Evolutionary conservation across 2,797 vertebrate species (phyloP).

Genomic region (Lacerta bilineata): DNA sequence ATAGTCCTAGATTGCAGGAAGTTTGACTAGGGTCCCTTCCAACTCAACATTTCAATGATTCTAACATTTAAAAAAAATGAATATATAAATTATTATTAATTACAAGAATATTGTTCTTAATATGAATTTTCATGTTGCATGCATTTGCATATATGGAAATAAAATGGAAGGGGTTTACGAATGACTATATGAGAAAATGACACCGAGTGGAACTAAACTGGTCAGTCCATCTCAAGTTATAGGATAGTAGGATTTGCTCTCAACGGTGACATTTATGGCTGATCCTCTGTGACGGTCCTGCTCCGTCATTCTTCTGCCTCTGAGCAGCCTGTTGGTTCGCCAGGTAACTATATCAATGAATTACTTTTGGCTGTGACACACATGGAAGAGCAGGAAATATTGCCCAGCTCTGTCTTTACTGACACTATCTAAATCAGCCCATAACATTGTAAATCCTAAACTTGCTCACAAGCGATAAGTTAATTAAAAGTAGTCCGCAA

Average conservation of each 20-base stretch:
- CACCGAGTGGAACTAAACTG: background rate
- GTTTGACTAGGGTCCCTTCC: too few relatives aligned
- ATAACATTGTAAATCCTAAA: slow-evolving; percentile 17
- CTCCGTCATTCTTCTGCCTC: background rate
- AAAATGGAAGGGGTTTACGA: background rate
- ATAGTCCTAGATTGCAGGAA: too few relatives aligned
- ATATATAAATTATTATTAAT: too few relatives aligned
- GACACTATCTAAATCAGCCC: background rate
- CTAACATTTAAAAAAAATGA: too few relatives aligned
- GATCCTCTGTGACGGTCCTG: background rate
- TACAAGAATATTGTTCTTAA: too few relatives aligned
- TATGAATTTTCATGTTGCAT: too few relatives aligned
- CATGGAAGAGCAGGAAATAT: background rate
- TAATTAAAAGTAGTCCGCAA: slow-evolving; percentile 32
- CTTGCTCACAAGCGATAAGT: background rate
- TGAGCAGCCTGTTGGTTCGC: background rate
- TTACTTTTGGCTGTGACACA: background rate
- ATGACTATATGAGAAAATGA: background rate
- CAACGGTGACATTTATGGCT: background rate
- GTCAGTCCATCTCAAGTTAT: background rate
- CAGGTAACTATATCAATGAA: background rate
- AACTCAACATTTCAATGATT: too few relatives aligned
- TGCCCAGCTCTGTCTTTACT: slow-evolving; percentile 5
- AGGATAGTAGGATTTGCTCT: background rate
- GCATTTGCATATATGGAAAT: background rate